Conservation (phyloP, 2,888 invertebrate species). For the Heterodera filipjevi region DNA sequence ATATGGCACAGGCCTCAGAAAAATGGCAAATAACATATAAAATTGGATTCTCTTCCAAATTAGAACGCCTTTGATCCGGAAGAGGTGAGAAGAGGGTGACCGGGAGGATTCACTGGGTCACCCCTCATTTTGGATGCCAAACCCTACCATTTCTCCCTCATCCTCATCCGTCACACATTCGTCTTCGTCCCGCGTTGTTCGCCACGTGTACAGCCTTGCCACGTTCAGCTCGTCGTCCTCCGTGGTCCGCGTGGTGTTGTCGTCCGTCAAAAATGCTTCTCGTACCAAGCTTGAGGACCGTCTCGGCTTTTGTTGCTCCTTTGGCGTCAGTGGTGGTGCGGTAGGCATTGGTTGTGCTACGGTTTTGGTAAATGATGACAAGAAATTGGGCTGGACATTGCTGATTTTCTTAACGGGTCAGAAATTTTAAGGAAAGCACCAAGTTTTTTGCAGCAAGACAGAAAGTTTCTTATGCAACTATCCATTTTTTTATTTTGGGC, state of each 20-base stretch:
- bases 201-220: not conserved
- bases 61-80: too few species aligned
- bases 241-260: not conserved
- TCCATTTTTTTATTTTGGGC: too few species aligned
- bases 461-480: too few species aligned
- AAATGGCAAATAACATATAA: too few species aligned
- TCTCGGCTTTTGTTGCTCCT: not conserved
- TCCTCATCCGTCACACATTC: not conserved
- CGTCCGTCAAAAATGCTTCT: conserved; percentile 25
- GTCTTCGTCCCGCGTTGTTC: not conserved
- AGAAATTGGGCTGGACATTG: not conserved
- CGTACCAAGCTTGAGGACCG: conserved; percentile 5
- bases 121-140: too few species aligned
- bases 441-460: too few species aligned
- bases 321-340: not conserved
- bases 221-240: conserved; percentile 19
- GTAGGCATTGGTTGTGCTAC: conserved; percentile 9
- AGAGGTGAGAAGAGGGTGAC: too few species aligned
- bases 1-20: too few species aligned
- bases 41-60: too few species aligned
- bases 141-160: too few species aligned
- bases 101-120: too few species aligned
- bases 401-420: not conserved
- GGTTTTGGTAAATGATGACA: not conserved
- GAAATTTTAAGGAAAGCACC: too few species aligned